Conservation (phyloP, 2,797 vertebrate genomes). For the Notamacropus eugenii region DNA sequence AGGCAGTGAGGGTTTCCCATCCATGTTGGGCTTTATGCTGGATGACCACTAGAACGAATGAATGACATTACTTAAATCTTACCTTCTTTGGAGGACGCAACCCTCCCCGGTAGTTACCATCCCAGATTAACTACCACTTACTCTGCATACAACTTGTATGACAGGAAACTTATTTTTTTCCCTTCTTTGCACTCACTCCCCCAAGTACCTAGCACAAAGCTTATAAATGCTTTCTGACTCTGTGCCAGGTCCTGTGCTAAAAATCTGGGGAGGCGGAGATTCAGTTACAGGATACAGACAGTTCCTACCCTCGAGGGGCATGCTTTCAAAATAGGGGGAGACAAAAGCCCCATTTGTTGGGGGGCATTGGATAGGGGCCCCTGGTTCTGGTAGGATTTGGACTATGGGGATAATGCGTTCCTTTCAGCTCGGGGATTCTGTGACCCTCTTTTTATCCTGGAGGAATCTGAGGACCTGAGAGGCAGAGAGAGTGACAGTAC, state of each 20-base stretch:
- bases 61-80: not conserved
- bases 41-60: slow-evolving; percentile 36
- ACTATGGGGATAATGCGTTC: not conserved
- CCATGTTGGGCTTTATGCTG: not conserved
- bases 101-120: not conserved
- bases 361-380: not conserved
- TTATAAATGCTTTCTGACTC: not conserved
- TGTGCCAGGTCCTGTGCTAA: not conserved
- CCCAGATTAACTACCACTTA: not conserved
- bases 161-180: not conserved
- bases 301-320: not conserved
- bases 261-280: not conserved
- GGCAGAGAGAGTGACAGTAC: not conserved
- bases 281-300: not conserved
- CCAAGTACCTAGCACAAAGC: not conserved
- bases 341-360: not conserved
- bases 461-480: not conserved
- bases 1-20: not conserved
- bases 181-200: not conserved
- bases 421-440: not conserved
- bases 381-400: not conserved
- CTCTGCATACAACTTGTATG: not conserved
- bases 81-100: slow-evolving; percentile 58
- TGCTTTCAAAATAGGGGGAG: not conserved
- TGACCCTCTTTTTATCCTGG: not conserved